These are phyloP conservation scores for Dreissena polymorpha DNA, from an alignment of 1,140 invertebrate species.

Conservation along the genomic window DNA sequence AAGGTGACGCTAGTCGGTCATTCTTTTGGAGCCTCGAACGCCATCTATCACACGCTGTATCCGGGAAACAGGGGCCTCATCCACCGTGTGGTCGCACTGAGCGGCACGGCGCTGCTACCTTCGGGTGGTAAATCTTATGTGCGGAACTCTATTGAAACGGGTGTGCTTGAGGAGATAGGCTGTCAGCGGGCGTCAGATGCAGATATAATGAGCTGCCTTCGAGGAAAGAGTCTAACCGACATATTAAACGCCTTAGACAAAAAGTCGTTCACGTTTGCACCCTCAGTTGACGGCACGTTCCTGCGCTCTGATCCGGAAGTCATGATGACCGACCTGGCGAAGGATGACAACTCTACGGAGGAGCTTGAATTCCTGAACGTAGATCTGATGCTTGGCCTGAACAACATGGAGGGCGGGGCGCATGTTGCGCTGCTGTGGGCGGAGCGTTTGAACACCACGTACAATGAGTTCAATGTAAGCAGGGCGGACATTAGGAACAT, in stretches of 20 bases:
- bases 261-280: constrained; percentile 28
- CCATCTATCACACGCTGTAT: constrained; percentile 33
- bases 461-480: constrained; percentile 13
- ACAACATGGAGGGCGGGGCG: constrained; percentile 31
- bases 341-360: background rate
- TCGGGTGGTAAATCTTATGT: background rate
- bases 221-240: constrained; percentile 22
- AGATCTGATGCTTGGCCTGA: constrained; percentile 26
- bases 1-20: constrained; percentile 27
- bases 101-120: constrained; percentile 28
- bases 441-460: background rate
- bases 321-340: background rate
- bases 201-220: background rate
- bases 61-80: constrained; percentile 17
- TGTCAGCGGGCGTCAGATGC: background rate
- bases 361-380: constrained; percentile 9
- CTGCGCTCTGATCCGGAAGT: constrained; percentile 10
- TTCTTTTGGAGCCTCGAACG: constrained; percentile 35
- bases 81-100: constrained; percentile 30
- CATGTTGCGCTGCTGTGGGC: constrained; percentile 24
- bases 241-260: background rate
- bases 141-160: background rate
- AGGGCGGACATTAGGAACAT: constrained; percentile 7
- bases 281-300: constrained; percentile 19
- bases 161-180: constrained; percentile 9